phyloP scores from a whole-genome alignment of 2,113 vertebrate species.

The Forbesichthys papilliferus region DNA sequence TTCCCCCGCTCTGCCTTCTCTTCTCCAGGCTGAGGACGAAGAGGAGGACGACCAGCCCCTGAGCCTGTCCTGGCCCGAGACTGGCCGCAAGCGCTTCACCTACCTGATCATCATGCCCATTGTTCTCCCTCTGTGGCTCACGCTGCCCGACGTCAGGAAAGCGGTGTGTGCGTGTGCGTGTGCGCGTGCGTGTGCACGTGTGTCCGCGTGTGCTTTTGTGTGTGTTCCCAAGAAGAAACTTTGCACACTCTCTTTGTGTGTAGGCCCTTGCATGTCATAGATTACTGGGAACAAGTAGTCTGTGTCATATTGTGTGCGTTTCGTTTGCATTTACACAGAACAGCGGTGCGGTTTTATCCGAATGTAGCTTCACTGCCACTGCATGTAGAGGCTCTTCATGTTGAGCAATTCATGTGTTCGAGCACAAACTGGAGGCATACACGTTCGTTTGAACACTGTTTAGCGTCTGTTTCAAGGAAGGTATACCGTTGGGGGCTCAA shows the following conservation, averaged over 20 bases:
- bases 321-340: too few species aligned
- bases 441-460: too few species aligned
- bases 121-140: constrained; percentile 87
- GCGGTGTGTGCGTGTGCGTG: constrained; percentile 54
- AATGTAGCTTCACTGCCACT: not conserved
- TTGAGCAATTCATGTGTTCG: not conserved
- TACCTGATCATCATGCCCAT: constrained; percentile 88
- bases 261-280: too few species aligned
- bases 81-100: constrained; percentile 82
- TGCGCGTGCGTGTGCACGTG: not conserved
- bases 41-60: constrained; percentile 88
- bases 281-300: too few species aligned
- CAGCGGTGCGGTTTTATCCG: too few species aligned
- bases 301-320: too few species aligned
- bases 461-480: too few species aligned
- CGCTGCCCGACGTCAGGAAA: constrained; percentile 89
- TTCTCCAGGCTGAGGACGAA: constrained; percentile 76
- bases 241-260: too few species aligned
- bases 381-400: too few species aligned
- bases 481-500: too few species aligned
- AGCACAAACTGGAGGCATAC: not conserved
- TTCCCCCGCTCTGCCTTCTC: not conserved
- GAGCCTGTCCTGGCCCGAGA: constrained; percentile 88
- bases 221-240: not conserved
- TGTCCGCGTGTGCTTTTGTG: not conserved